phyloP scores from a whole-genome alignment of 2,113 vertebrate species.

The Sardina pilchardus region DNA sequence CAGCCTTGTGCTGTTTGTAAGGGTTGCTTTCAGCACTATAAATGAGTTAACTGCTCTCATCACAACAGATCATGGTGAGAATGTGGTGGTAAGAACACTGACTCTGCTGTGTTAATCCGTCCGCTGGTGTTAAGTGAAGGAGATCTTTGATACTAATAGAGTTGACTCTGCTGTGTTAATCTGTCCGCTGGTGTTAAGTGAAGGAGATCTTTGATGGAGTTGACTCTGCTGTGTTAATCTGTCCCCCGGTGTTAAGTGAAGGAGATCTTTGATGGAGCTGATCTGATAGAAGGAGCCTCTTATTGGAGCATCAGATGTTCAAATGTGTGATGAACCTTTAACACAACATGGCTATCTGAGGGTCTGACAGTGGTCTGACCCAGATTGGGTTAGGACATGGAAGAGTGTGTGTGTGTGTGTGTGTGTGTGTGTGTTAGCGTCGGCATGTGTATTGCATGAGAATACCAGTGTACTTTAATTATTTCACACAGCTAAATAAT shows the following conservation, averaged over 20 bases:
- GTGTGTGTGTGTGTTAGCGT: background rate
- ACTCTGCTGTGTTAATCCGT: too few relatives aligned
- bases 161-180: too few relatives aligned
- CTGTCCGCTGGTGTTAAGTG: too few relatives aligned
- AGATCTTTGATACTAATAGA: constrained; percentile 33
- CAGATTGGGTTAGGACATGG: too few relatives aligned
- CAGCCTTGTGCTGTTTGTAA: background rate
- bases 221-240: too few relatives aligned
- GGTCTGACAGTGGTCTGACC: too few relatives aligned
- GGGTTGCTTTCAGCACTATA: too few relatives aligned
- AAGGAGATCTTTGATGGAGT: constrained; percentile 29
- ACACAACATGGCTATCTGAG: too few relatives aligned
- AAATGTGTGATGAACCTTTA: too few relatives aligned
- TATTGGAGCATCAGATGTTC: too few relatives aligned
- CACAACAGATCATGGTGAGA: background rate
- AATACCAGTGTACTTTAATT: background rate
- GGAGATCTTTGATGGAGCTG: background rate
- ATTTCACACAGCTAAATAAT: constrained; percentile 5
- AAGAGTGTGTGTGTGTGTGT: constrained; percentile 7
- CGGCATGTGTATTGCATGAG: background rate
- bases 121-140: too few relatives aligned
- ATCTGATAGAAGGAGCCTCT: background rate
- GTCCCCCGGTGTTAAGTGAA: too few relatives aligned
- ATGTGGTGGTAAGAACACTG: constrained; percentile 43
- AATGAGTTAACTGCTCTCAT: background rate